phyloP scores from a whole-genome alignment of 2,888 invertebrate species.

The Brachylomia viminalis region DNA sequence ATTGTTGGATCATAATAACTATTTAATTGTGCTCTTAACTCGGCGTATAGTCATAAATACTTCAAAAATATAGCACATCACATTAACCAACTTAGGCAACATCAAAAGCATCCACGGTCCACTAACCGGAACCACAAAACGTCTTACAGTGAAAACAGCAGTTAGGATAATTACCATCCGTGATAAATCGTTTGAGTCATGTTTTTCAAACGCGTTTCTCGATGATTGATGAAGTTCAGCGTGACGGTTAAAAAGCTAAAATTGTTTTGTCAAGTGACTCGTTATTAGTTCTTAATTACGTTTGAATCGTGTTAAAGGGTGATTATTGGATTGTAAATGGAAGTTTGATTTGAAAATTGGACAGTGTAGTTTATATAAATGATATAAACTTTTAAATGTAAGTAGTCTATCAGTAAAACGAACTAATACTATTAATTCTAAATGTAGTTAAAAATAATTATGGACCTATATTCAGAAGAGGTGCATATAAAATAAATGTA shows the following conservation, averaged over 20 bases:
- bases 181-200: constrained; percentile 73
- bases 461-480: background rate
- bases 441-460: background rate
- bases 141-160: constrained; percentile 65
- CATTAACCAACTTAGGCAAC: constrained; percentile 46
- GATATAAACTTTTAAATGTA: background rate
- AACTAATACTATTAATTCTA: background rate
- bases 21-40: background rate
- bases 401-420: background rate
- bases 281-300: constrained; percentile 66
- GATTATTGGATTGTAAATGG: constrained; percentile 11
- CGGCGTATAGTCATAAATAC: constrained; percentile 18
- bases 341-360: constrained; percentile 33
- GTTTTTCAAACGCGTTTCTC: constrained; percentile 71
- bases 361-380: background rate
- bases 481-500: background rate
- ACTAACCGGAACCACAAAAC: constrained; percentile 60
- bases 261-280: constrained; percentile 67
- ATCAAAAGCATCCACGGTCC: constrained; percentile 64
- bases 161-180: constrained; percentile 72
- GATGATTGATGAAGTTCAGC: constrained; percentile 67
- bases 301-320: constrained; percentile 46
- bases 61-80: constrained; percentile 30
- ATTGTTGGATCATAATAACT: background rate
- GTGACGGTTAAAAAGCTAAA: constrained; percentile 66